Evolutionary conservation across 1,140 invertebrate genomes (phyloP).

Genomic region (Drosophila nigromelanica): DNA sequence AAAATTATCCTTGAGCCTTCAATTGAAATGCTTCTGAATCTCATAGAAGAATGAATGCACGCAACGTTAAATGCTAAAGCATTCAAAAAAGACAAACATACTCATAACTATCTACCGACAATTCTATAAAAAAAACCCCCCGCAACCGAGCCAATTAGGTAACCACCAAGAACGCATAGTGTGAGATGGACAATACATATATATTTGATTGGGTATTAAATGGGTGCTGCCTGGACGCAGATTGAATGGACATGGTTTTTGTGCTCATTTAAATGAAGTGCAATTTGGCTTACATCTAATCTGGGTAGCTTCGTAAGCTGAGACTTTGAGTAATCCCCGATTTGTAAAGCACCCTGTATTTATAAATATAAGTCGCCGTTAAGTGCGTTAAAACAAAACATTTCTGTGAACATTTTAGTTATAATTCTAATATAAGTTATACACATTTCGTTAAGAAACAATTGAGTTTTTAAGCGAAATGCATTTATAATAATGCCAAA

Average conservation of each 20-base stretch:
- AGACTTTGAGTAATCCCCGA: neutral
- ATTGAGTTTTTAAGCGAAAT: constrained; percentile 38
- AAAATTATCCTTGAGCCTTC: neutral
- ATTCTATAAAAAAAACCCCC: constrained; percentile 14
- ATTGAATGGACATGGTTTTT: neutral
- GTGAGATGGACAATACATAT: constrained; percentile 69
- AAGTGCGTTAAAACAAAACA: constrained; percentile 65
- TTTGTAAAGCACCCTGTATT: constrained; percentile 40
- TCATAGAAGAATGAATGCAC: neutral
- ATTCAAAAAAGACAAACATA: neutral
- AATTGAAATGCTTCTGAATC: neutral
- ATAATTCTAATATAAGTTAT: constrained; percentile 33
- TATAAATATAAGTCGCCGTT: constrained; percentile 57
- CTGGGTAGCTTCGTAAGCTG: constrained; percentile 5
- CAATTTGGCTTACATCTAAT: constrained; percentile 9
- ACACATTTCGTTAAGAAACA: constrained; percentile 37
- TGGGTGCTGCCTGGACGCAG: neutral
- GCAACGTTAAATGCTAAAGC: no score
- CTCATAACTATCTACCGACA: neutral
- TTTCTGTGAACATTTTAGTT: constrained; percentile 68
- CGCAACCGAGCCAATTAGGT: constrained; percentile 43
- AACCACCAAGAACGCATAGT: constrained; percentile 45
- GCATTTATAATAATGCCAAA: constrained; percentile 29
- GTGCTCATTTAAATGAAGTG: constrained; percentile 13
- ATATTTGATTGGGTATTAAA: constrained; percentile 43